Percentiles rank a stretch among this genome's conserved stretches.
These are phyloP conservation scores for Formica aserva DNA, from an alignment of 2,888 invertebrate genomes.

Conservation along the genomic window DNA sequence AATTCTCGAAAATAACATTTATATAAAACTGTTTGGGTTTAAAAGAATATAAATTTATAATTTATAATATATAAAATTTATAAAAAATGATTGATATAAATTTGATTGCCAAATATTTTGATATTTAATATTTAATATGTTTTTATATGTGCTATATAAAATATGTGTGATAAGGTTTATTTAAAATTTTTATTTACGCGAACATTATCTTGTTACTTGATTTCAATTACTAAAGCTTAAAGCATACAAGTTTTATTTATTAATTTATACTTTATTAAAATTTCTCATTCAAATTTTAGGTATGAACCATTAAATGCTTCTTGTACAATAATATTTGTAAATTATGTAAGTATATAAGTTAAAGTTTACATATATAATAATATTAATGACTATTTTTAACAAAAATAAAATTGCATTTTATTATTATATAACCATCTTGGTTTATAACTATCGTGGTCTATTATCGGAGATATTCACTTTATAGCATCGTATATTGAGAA, in stretches of 20 bases:
- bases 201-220: not conserved
- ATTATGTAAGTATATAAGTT: not conserved
- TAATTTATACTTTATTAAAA: not conserved
- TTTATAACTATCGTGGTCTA: conserved; percentile 18
- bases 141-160: not conserved
- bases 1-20: conserved; percentile 1
- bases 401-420: conserved; percentile 10
- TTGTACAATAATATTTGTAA: not conserved
- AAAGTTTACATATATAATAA: not conserved
- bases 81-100: not conserved
- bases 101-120: not conserved
- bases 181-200: not conserved
- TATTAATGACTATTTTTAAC: not conserved
- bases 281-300: not conserved
- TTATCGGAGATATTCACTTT: conserved; percentile 33
- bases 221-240: not conserved
- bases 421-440: not conserved
- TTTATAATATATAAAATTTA: not conserved
- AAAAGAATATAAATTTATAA: not conserved
- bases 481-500: conserved; percentile 23
- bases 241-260: not conserved
- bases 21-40: not conserved
- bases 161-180: not conserved
- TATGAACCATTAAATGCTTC: not conserved
- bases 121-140: not conserved